Base-by-base conservation (phyloP, 2,797 vertebrate genomes). In the Erpetoichthys calabaricus region DNA sequence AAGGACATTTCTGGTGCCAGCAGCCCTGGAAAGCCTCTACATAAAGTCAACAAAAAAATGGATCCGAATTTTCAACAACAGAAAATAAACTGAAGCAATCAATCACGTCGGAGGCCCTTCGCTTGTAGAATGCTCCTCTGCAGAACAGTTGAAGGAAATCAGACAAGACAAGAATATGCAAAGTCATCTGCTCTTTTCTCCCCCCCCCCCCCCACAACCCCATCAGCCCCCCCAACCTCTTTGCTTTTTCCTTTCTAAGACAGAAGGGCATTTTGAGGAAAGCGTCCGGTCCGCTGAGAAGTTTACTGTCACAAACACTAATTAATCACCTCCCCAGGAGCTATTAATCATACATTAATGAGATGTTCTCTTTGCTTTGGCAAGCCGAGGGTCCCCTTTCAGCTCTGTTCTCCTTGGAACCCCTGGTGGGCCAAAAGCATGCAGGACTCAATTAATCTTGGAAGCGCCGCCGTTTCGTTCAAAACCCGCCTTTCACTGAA, bases 121-220 rank as follows among this genome's bases (percentile, higher is more conserved):
- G 78, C 85, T 86, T 78, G 75, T 65, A 72, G 58, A 4, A 54
- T 58, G 70, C 71, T 80, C 80, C 81, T 82, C 78, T 84, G 75
- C 83, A 82, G 80, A 75, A 76, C 73, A 60, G 76, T 72, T 69
- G 80, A 86, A 91, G 83, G 79, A 86, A 81, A 84, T 68, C 57
- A 7, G 84, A 91, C 86, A 86, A 87, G 87, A 89, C 81, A 68
- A 80, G 89, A 89, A 91, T 91, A 88, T 87, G 82, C 80, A 90
- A 91, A 89, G 70, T 65, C 62, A 44, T 75, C 70, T 57, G 51
- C 72, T 66, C 61, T 67, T 60, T 55, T 66, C 68, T 53, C 25
- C 45, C 55, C 68, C 42, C 55, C 42, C 46, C 45, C 8, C 56
- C 56, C 51, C 56, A 6, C 45, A 57, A 57, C 53, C n/a, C n/a